Evolutionary conservation across 53 echinoderm and acorn worm genomes (phyloP).

Genomic region (Zoroaster sp.): DNA sequence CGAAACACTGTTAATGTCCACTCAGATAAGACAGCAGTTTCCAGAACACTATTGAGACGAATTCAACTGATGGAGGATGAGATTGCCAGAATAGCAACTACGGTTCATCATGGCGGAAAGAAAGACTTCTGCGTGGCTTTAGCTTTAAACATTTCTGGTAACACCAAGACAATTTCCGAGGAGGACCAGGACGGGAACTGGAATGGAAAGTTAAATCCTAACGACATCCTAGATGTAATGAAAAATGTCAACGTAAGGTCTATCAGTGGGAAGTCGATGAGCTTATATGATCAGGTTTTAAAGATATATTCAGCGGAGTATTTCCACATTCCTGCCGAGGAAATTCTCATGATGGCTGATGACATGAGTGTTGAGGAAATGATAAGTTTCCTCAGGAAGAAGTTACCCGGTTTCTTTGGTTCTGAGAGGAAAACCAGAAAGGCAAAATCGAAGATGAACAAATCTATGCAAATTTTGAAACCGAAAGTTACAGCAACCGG

Average conservation of each 20-base stretch:
- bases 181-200: neutral
- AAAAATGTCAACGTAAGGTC: neutral
- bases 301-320: neutral
- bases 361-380: neutral
- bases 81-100: neutral
- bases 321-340: slow-evolving; percentile 12
- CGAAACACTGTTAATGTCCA: neutral
- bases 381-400: neutral
- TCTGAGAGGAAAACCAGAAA: slow-evolving; percentile 2
- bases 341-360: slow-evolving; percentile 29
- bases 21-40: neutral
- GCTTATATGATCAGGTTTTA: neutral
- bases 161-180: neutral
- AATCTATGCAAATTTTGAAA: slow-evolving; percentile 7
- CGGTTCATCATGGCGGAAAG: neutral
- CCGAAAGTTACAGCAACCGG: slow-evolving; percentile 33
- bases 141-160: neutral
- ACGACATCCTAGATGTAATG: slow-evolving; percentile 10
- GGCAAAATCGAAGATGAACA: slow-evolving; percentile 16
- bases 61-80: neutral
- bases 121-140: neutral
- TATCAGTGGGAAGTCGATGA: neutral
- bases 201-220: neutral
- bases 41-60: neutral
- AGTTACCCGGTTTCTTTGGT: slow-evolving; percentile 11